These are phyloP conservation scores for Limulus polyphemus DNA, from an alignment of 2,888 invertebrate species.

Conservation along the genomic window DNA sequence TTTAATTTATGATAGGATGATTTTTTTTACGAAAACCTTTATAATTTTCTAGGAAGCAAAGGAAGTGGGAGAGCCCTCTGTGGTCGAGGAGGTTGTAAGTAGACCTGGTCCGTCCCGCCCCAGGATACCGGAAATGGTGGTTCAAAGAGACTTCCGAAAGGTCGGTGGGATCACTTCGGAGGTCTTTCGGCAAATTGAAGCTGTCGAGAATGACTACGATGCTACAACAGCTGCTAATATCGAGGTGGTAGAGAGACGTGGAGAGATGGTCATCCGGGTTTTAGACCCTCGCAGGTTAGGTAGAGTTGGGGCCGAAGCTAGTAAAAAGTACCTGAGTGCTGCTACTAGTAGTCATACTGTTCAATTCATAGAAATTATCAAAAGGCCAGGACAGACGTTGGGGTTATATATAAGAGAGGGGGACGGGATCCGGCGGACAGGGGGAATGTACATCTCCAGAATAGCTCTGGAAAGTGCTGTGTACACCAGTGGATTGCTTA, in stretches of 20 bases:
- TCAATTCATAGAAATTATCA: slow-evolving; percentile 87
- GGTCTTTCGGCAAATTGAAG: slow-evolving; percentile 92
- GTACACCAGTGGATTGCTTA: slow-evolving; percentile 86
- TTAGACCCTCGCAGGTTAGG: slow-evolving; percentile 77
- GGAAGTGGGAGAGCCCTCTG: too few relatives aligned
- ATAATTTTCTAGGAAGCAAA: too few relatives aligned
- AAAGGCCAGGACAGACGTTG: slow-evolving; percentile 93
- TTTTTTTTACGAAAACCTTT: too few relatives aligned
- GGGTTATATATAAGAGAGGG: slow-evolving; percentile 97
- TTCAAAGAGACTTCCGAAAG: slow-evolving; percentile 90
- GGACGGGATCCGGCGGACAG: slow-evolving; percentile 84
- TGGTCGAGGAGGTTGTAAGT: neutral
- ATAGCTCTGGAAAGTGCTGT: slow-evolving; percentile 93
- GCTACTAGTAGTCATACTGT: slow-evolving; percentile 19
- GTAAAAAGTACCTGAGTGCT: slow-evolving; percentile 60
- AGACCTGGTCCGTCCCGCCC: slow-evolving; percentile 10
- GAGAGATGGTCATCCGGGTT: slow-evolving; percentile 84
- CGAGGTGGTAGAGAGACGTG: slow-evolving; percentile 76
- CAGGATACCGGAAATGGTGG: slow-evolving; percentile 41
- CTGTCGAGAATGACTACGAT: slow-evolving; percentile 89
- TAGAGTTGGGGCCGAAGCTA: slow-evolving; percentile 69
- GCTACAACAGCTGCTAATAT: slow-evolving; percentile 72
- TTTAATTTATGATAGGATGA: too few relatives aligned
- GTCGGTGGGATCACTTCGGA: slow-evolving; percentile 91
- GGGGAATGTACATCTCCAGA: slow-evolving; percentile 95